phyloP scores from a whole-genome alignment of 2,113 vertebrate species.

The Sylvia atricapilla region DNA sequence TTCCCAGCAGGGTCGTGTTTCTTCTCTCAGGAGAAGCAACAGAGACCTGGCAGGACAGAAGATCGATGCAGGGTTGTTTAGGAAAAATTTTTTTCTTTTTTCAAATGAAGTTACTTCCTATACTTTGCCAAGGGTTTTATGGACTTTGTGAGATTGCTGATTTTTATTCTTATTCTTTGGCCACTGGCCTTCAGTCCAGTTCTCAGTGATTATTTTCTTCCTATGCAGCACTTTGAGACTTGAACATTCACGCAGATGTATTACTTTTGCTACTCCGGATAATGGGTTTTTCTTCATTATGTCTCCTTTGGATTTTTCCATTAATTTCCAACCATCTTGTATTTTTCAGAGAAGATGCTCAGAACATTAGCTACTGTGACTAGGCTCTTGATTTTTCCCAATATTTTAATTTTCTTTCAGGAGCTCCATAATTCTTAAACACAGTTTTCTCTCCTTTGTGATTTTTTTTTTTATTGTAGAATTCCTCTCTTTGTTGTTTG shows the following conservation, averaged over 20 bases:
- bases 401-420: conserved; percentile 8
- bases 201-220: not conserved
- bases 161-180: conserved; percentile 29
- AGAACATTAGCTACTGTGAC: not conserved
- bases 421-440: conserved; percentile 14
- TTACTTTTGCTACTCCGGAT: not conserved
- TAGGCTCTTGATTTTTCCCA: not conserved
- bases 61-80: conserved; percentile 5
- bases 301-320: not conserved
- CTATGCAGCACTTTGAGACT: not conserved
- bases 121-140: conserved; percentile 20
- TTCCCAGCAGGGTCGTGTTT: conserved; percentile 1
- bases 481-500: conserved; percentile 53
- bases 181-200: not conserved
- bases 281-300: not conserved
- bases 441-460: conserved; percentile 15
- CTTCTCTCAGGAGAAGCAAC: not conserved
- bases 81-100: not conserved
- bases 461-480: conserved; percentile 7
- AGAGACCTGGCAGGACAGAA: not conserved
- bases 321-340: not conserved
- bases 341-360: not conserved
- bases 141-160: not conserved
- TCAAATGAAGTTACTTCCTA: not conserved
- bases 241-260: not conserved